Base-by-base conservation (phyloP, 1,140 invertebrate genomes). In the Drosophila pseudoobscura region DNA sequence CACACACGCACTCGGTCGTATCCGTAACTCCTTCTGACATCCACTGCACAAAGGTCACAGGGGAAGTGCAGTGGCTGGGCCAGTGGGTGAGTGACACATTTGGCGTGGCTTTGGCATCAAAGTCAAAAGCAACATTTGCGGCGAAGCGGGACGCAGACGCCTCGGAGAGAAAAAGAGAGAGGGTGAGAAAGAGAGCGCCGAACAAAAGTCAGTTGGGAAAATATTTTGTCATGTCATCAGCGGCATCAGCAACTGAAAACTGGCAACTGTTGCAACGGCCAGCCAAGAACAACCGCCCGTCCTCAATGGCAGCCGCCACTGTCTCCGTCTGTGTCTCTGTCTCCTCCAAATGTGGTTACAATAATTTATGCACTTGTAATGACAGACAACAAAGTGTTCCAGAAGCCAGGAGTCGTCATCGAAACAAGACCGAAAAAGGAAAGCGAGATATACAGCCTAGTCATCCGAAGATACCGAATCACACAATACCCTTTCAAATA, bases 301-400 rank as follows among this genome's bases (percentile, higher is more conserved):
- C 59, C 54, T 53, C 13, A 29, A 29, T 44, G 39, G 24, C 39
- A 26, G 31, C 62, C 46, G 58, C 43, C 43, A 55, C 55, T 46
- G 55, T 56, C 72, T 75, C 22, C 24, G 68, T 46, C 64, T 69
- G 49, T 66, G 29, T 69, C 35, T 47, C 51, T 66, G 83, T 77
- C 57, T 73, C 82, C 79, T 65, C 78, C 82, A 88, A 87, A 87
- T 87, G 83, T 78, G 83, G 83, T 87, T 87, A 87, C 83, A 87
- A 88, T 87, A 88, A 87, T 87, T 87, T 87, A 87, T 87, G 83
- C 83, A 87, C 83, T 87, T 88, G 83, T 87, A 87, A 87, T 87
- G 83, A 87, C 83, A 82, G 78, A 88, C 83, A 87, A 87, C 83
- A 87, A 87, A 83, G 79, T 83, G 75, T 85, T 82, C 84, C 82